Conservation (phyloP, 1,140 invertebrate species). For the Brachionus angularis region DNA sequence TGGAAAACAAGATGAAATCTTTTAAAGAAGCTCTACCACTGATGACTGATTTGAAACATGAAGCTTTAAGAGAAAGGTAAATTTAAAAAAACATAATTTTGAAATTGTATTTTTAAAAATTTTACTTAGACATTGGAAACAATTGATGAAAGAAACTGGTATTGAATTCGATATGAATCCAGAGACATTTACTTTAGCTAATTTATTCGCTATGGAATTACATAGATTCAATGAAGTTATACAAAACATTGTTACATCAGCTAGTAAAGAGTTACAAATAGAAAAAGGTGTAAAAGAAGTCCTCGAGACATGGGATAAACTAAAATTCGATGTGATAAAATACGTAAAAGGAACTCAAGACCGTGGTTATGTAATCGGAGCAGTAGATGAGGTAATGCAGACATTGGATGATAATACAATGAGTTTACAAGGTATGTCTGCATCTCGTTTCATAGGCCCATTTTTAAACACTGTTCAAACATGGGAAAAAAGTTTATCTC, state of each 20-base stretch:
- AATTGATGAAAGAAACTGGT: constrained; percentile 79
- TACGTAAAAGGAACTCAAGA: constrained; percentile 62
- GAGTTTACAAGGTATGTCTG: constrained; percentile 82
- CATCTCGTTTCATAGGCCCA: constrained; percentile 79
- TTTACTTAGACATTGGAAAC: constrained; percentile 80
- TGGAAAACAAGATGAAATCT: constrained; percentile 78
- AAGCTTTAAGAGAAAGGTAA: constrained; percentile 76
- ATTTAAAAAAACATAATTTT: constrained; percentile 58
- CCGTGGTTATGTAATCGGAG: constrained; percentile 70
- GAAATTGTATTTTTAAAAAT: constrained; percentile 47
- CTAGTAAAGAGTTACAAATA: constrained; percentile 79
- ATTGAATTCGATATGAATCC: constrained; percentile 76
- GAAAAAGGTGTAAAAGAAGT: constrained; percentile 77
- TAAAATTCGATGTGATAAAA: constrained; percentile 67
- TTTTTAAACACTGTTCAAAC: constrained; percentile 73
- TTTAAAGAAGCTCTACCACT: constrained; percentile 80
- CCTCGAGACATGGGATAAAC: constrained; percentile 65
- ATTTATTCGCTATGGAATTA: constrained; percentile 84
- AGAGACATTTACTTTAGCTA: constrained; percentile 76
- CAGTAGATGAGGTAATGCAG: constrained; percentile 74
- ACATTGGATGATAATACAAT: constrained; percentile 80
- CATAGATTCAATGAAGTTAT: constrained; percentile 74
- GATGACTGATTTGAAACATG: constrained; percentile 83
- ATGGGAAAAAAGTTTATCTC: constrained; percentile 75
- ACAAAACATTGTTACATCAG: constrained; percentile 76